These are phyloP conservation scores for Choloepus didactylus DNA, from an alignment of 2,797 vertebrate species.

Conservation along the genomic window DNA sequence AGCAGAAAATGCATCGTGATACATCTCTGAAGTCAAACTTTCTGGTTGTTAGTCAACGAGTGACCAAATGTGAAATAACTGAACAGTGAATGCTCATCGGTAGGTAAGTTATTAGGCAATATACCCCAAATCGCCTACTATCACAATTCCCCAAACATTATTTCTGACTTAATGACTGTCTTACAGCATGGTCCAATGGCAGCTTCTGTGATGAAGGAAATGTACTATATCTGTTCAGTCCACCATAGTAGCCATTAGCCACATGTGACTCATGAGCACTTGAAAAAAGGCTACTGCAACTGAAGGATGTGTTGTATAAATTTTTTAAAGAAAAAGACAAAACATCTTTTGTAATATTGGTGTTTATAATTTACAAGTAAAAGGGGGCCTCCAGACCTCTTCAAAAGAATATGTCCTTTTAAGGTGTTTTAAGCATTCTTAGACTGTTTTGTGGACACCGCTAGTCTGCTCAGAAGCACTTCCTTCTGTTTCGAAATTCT, in stretches of 20 bases:
- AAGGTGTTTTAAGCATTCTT: not conserved
- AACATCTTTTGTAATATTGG: not conserved
- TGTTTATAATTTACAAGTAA: not conserved
- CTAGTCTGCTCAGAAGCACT: not conserved
- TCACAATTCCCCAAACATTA: not conserved
- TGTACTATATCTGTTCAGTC: not conserved
- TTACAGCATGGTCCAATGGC: not conserved
- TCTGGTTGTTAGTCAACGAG: not conserved
- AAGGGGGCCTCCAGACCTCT: not conserved
- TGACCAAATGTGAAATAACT: not conserved
- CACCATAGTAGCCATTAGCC: not conserved
- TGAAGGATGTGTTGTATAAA: not conserved
- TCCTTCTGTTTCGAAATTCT: not conserved
- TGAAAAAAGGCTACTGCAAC: not conserved
- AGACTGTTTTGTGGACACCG: not conserved
- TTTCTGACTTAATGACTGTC: not conserved
- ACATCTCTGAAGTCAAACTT: not conserved
- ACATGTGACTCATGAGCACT: not conserved
- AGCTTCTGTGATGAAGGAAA: not conserved
- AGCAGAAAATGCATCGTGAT: not conserved
- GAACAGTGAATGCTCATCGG: not conserved
- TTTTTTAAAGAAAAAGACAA: slow-evolving; percentile 2
- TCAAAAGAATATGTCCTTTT: not conserved
- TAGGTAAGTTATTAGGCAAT: not conserved
- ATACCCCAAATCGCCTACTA: not conserved